Conservation (phyloP, 2,113 vertebrate species). For the Zosterops lateralis region DNA sequence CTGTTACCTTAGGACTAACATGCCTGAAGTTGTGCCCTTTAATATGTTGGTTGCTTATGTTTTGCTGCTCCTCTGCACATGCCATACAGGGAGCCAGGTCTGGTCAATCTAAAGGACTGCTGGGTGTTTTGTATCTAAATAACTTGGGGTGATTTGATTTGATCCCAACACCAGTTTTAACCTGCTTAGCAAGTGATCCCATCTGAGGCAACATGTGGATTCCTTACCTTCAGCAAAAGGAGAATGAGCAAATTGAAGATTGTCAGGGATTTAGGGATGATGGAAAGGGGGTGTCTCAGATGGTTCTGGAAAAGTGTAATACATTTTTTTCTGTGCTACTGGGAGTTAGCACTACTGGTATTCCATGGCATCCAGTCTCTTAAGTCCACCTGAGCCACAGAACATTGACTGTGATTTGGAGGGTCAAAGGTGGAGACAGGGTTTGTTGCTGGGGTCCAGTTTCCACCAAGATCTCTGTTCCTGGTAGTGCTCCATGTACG, state of each 20-base stretch:
- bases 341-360: not conserved
- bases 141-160: too few relatives aligned
- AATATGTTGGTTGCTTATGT: not conserved
- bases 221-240: not conserved
- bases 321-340: not conserved
- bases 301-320: not conserved
- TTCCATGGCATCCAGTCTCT: not conserved
- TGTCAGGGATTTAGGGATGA: not conserved
- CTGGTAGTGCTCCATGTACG: not conserved
- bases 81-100: not conserved
- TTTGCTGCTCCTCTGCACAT: not conserved
- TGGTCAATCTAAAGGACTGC: not conserved
- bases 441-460: not conserved
- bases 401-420: not conserved
- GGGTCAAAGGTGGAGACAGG: rapidly evolving
- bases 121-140: not conserved
- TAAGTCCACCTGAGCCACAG: not conserved
- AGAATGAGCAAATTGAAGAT: not conserved
- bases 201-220: not conserved
- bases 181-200: not conserved
- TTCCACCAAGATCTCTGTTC: not conserved
- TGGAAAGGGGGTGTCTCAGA: not conserved
- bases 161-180: not conserved
- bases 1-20: not conserved
- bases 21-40: not conserved